A percentile compares a stretch with the other conserved stretches of the same genome.
phyloP scores from a whole-genome alignment of 2,113 vertebrate species.

The Megalops atlanticus region DNA sequence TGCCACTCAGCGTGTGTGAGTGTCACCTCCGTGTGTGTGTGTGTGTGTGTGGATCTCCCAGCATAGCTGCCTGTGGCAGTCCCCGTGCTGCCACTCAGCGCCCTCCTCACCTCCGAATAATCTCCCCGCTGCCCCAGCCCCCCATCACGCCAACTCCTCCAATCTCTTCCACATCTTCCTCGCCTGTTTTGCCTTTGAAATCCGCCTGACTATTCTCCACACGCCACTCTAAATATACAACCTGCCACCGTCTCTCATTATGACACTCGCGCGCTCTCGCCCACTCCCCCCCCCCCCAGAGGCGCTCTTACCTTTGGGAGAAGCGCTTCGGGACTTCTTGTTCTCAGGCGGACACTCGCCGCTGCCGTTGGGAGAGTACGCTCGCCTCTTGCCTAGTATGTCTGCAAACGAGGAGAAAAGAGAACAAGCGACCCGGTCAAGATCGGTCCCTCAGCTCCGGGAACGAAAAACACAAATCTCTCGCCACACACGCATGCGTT shows the following conservation, averaged over 20 bases:
- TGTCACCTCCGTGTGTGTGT: background rate
- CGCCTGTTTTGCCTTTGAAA: background rate
- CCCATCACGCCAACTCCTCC: background rate
- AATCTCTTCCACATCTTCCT: background rate
- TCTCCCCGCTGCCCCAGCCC: background rate
- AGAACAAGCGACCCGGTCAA: background rate
- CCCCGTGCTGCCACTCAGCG: background rate
- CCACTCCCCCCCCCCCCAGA: background rate
- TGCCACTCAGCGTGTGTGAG: background rate
- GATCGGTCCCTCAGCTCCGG: background rate
- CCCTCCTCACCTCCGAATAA: background rate
- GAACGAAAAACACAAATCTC: background rate
- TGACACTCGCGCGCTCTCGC: background rate
- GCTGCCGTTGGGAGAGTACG: slow-evolving; percentile 88
- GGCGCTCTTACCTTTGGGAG: slow-evolving; percentile 84
- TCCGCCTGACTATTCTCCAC: too few relatives aligned
- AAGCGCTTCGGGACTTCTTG: slow-evolving; percentile 88
- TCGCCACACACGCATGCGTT: too few relatives aligned
- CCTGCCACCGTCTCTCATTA: background rate
- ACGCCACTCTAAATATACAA: too few relatives aligned
- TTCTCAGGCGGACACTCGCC: slow-evolving; percentile 87
- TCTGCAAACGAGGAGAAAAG: slow-evolving; percentile 65
- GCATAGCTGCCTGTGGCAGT: too few relatives aligned
- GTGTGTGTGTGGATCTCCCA: background rate
- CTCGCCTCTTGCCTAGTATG: slow-evolving; percentile 88